Evolutionary conservation across 2,888 invertebrate species (phyloP), one percentile per base, ranked within the genome.

Genomic region (Nasonovia ribisnigri): DNA sequence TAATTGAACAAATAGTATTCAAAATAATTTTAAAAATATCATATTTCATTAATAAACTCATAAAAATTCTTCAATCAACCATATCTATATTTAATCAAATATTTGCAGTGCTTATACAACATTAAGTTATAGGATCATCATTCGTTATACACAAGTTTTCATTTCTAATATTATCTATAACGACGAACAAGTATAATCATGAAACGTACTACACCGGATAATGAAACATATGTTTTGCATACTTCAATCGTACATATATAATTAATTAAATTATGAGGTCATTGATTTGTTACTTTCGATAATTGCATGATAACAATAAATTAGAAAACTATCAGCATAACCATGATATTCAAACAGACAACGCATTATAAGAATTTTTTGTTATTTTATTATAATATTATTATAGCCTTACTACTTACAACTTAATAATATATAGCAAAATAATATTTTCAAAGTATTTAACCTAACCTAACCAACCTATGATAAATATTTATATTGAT

Each of bases 231-330:
- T 5, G 36, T 67, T 67, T 67, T 67, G n/a, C 20, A n/a, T 67
- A 36, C 0, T 36, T 36, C n/a, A 11, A 8, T 29, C 29, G 26
- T 57, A 26, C 29, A 67, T 67, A 67, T 67, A 67, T 67, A 20
- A 67, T 67, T 67, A 67, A 67, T 67, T 67, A 67, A 67, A 67
- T 67, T n/a, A 67, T 67, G n/a, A 67, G 36, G 67, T 36, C n/a
- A 67, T 67, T 67, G n/a, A 36, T 67, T 67, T 67, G 16, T 6
- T n/a, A 1, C n/a, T 67, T 67, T 67, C n/a, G 20, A 67, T 67
- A 67, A 67, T 67, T 67, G 67, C 36, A 6, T 67, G 67, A 67
- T 67, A n/a, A 67, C n/a, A 67, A 67, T 67, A 67, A 67, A 67
- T 67, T n/a, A 67, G 16, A 67, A n/a, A 20, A 67, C 36, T 67